A percentile compares a stretch with the other conserved stretches of the same genome.
These are phyloP conservation scores for Diachrysia chrysitis DNA, from an alignment of 2,888 invertebrate genomes.

Conservation along the genomic window DNA sequence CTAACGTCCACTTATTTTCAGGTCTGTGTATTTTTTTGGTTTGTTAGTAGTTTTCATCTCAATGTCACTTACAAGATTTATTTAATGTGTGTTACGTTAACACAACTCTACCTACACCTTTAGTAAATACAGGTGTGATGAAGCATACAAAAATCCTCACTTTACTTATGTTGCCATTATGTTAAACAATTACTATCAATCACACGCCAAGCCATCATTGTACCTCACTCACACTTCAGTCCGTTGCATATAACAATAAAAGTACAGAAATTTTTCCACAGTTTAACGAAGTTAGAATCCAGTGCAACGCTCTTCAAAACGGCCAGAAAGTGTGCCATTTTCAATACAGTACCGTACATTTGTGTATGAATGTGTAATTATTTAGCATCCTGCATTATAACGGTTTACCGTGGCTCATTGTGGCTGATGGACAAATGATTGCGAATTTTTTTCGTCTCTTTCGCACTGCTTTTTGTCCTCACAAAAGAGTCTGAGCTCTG, in stretches of 20 bases:
- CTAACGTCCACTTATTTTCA: no score
- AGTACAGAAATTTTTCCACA: constrained; percentile 36
- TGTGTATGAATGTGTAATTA: constrained; percentile 83
- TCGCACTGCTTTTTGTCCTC: constrained; percentile 51
- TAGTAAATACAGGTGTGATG: neutral
- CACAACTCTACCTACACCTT: neutral
- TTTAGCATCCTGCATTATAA: constrained; percentile 81
- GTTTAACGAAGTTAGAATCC: constrained; percentile 38
- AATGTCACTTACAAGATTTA: no score
- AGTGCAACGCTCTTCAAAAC: constrained; percentile 58
- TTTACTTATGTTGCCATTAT: neutral
- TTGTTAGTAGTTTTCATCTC: no score
- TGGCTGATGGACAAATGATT: constrained; percentile 85
- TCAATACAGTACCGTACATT: constrained; percentile 65
- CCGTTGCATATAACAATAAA: constrained; percentile 37
- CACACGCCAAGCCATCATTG: constrained; percentile 20
- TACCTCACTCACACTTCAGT: constrained; percentile 34
- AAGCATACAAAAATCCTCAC: neutral
- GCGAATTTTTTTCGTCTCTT: constrained; percentile 68
- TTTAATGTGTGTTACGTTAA: neutral
- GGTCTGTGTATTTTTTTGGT: no score
- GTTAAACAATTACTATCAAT: constrained; percentile 31
- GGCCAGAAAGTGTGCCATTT: constrained; percentile 57
- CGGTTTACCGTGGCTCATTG: constrained; percentile 81
- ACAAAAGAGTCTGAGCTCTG: constrained; percentile 57